Evolutionary conservation across 2,113 vertebrate genomes (phyloP).

Genomic region (Sylvicapra grimmia): DNA sequence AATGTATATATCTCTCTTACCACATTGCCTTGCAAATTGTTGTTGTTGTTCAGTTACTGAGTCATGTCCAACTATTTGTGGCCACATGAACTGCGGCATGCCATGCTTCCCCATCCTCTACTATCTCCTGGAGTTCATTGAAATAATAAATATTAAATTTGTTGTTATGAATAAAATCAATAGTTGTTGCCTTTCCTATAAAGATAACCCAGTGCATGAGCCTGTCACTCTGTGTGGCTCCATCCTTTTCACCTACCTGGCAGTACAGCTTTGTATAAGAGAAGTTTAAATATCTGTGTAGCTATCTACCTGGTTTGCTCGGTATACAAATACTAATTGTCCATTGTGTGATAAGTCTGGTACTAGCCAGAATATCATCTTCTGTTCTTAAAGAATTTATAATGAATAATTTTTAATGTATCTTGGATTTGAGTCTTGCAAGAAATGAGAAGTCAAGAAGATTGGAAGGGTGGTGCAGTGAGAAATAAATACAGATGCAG

Average conservation of each 20-base stretch:
- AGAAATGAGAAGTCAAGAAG: not conserved
- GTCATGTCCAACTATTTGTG: not conserved
- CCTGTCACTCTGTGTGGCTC: not conserved
- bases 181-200: not conserved
- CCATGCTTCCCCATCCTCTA: not conserved
- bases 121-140: not conserved
- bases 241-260: not conserved
- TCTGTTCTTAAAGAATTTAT: not conserved
- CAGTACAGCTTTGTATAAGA: not conserved
- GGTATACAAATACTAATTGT: accelerated
- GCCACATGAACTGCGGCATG: not conserved
- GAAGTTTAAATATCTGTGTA: not conserved
- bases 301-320: not conserved
- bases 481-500: not conserved
- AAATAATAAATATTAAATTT: not conserved
- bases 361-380: not conserved
- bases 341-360: not conserved
- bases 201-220: not conserved
- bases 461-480: not conserved
- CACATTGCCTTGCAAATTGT: not conserved
- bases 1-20: not conserved
- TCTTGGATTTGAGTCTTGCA: not conserved
- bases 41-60: not conserved
- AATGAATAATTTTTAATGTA: not conserved
- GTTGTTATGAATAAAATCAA: not conserved